These are phyloP conservation scores for Antechinus stuartii DNA, from an alignment of 2,113 vertebrate genomes.

Conservation along the genomic window DNA sequence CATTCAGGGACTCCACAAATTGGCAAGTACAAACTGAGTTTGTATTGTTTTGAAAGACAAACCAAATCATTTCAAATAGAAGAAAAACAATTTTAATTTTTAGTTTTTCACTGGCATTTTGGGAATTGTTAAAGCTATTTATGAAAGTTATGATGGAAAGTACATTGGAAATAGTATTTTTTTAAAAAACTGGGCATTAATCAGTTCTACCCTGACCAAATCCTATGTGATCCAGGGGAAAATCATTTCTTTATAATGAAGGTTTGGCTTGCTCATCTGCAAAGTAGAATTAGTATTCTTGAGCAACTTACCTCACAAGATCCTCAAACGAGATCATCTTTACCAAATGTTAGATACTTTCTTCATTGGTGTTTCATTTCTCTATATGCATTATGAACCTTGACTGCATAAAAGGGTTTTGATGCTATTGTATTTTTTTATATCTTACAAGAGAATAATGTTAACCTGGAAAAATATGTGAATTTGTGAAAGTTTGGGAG, in stretches of 20 bases:
- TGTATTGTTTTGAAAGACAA: not conserved
- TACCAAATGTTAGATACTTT: not conserved
- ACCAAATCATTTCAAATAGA: not conserved
- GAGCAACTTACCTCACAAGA: not conserved
- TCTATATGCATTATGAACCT: not conserved
- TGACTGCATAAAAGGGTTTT: not conserved
- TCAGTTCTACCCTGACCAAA: not conserved
- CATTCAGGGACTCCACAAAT: not conserved
- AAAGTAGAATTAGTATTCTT: not conserved
- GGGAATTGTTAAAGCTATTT: not conserved
- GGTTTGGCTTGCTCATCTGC: not conserved
- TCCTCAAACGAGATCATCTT: not conserved
- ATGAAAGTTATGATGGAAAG: not conserved
- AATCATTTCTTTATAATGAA: not conserved
- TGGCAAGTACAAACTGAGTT: not conserved
- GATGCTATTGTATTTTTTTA: not conserved
- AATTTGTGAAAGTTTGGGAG: conserved; percentile 24
- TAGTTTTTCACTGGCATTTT: not conserved
- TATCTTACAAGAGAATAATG: not conserved
- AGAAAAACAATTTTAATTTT: not conserved
- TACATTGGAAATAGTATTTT: not conserved
- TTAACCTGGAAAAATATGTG: conserved; percentile 34
- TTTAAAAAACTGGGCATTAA: not conserved
- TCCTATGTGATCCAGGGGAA: not conserved
- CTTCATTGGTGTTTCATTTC: not conserved